Evolutionary conservation across 2,797 vertebrate genomes (phyloP).

Genomic region (Anisognathus igniventris): DNA sequence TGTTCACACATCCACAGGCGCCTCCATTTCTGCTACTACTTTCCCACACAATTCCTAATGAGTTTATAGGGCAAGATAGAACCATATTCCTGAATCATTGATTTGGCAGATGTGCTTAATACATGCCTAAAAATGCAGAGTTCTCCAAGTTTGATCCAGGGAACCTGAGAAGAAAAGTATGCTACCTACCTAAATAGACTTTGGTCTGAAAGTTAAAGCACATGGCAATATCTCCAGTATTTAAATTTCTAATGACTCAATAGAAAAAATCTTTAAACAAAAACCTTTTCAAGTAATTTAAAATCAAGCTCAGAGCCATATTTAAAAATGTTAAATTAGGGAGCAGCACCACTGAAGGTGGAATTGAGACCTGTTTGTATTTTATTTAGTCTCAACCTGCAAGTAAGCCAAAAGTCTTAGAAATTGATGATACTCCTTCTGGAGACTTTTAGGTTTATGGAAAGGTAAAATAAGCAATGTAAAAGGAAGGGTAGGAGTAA

Average conservation of each 20-base stretch:
- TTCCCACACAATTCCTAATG: background rate
- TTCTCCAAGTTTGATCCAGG: background rate
- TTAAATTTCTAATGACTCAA: background rate
- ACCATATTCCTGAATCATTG: background rate
- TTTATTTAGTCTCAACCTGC: background rate
- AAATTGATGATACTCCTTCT: background rate
- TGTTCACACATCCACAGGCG: background rate
- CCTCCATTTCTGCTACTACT: background rate
- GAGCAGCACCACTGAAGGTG: background rate
- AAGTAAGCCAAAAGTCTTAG: background rate
- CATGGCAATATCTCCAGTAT: background rate
- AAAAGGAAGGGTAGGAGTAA: background rate
- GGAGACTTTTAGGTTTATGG: background rate
- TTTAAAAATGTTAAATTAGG: background rate
- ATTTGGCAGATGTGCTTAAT: background rate
- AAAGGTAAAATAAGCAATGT: background rate
- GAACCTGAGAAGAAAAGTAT: background rate
- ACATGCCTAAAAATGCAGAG: background rate
- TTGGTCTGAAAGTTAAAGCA: background rate
- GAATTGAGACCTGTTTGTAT: background rate
- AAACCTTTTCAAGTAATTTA: background rate
- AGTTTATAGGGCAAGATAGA: background rate
- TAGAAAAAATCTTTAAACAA: background rate
- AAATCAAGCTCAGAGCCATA: background rate
- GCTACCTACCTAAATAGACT: background rate